These are phyloP conservation scores for Timema cristinae DNA, from an alignment of 2,888 invertebrate species.

Conservation along the genomic window DNA sequence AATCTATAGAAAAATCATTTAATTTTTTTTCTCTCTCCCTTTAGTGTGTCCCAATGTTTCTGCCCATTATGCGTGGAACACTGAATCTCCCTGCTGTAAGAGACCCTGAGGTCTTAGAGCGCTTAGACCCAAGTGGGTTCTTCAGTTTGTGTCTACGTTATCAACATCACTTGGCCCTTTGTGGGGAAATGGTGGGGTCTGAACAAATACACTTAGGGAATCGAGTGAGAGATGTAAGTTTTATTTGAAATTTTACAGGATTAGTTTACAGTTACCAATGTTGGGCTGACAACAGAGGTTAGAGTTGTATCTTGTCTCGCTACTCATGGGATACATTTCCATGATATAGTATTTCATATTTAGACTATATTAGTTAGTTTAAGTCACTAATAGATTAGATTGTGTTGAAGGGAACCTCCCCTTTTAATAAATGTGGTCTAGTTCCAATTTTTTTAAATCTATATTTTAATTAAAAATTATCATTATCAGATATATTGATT, in stretches of 20 bases:
- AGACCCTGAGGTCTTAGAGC: conserved; percentile 84
- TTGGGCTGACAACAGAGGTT: too few relatives aligned
- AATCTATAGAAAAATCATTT: not conserved
- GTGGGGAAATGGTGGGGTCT: conserved; percentile 74
- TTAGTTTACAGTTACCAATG: too few relatives aligned
- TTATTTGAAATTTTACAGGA: not conserved
- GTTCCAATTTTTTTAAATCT: too few relatives aligned
- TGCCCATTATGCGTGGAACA: conserved; percentile 88
- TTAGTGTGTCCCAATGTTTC: conserved; percentile 82
- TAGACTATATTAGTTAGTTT: not conserved
- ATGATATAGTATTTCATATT: too few relatives aligned
- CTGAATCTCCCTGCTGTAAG: conserved; percentile 78
- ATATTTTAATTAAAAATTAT: too few relatives aligned
- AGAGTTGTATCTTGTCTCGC: too few relatives aligned
- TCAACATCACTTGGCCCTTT: conserved; percentile 78
- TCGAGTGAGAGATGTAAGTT: conserved; percentile 69
- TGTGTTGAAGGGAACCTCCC: too few relatives aligned
- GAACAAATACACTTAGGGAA: conserved; percentile 72
- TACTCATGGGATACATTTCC: too few relatives aligned
- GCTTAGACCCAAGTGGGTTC: conserved; percentile 63
- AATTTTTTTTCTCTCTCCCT: conserved; percentile 19
- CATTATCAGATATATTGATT: too few relatives aligned
- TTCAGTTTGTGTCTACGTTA: conserved; percentile 73
- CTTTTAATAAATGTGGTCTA: too few relatives aligned
- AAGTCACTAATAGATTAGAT: too few relatives aligned